Evolutionary conservation across 2,113 vertebrate species (phyloP).

Genomic region (Lophochroa leadbeateri): DNA sequence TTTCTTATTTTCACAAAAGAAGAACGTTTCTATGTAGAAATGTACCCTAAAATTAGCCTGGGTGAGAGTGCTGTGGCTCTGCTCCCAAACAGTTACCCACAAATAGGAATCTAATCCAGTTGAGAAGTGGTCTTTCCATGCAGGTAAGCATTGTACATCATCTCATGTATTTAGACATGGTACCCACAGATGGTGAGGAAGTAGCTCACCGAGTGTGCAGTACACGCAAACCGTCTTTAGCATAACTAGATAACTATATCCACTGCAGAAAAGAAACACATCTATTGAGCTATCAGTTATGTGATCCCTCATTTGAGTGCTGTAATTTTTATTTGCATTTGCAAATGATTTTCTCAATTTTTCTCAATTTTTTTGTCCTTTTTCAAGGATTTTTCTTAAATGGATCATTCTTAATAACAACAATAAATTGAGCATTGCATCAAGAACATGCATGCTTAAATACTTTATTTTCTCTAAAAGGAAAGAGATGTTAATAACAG

Average conservation of each 20-base stretch:
- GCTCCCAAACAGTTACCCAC: neutral
- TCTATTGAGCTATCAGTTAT: neutral
- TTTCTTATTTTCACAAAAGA: neutral
- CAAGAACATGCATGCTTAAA: neutral
- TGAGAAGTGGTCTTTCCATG: neutral
- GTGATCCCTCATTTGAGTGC: neutral
- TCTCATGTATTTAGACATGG: neutral
- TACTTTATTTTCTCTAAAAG: neutral
- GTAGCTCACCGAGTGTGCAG: neutral
- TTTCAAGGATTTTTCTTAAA: neutral
- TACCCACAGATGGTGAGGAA: neutral
- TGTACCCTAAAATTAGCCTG: fast-evolving
- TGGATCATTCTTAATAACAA: neutral
- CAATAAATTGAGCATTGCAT: neutral
- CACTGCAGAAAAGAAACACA: neutral
- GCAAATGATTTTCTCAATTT: neutral
- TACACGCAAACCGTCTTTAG: neutral
- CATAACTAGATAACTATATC: neutral
- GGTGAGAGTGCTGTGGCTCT: neutral
- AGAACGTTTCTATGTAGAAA: neutral
- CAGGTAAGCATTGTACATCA: neutral
- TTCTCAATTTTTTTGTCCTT: neutral
- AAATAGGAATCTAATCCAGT: neutral
- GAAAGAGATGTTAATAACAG: neutral
- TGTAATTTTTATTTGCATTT: neutral